These are phyloP conservation scores for Venusia cambrica DNA, from an alignment of 2,888 invertebrate genomes.

Conservation along the genomic window DNA sequence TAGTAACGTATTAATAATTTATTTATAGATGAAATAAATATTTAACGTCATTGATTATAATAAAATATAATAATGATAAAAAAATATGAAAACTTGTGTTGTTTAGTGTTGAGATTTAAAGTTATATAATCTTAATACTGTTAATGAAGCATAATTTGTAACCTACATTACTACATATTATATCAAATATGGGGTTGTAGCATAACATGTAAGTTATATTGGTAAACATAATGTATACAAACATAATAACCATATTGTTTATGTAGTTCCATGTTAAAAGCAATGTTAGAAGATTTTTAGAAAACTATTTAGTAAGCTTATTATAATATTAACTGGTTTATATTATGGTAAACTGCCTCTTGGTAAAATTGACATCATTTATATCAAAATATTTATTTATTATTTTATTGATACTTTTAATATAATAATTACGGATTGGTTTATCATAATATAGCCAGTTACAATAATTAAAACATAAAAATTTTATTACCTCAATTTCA, in stretches of 20 bases:
- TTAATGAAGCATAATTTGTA: constrained; percentile 19
- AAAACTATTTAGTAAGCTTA: constrained; percentile 49
- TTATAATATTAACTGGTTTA: constrained; percentile 44
- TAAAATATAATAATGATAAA: constrained; percentile 7
- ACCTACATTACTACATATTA: constrained; percentile 17
- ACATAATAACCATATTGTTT: constrained; percentile 44
- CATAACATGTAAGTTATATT: constrained; percentile 40
- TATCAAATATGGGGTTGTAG: constrained; percentile 44
- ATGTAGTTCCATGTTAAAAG: constrained; percentile 54
- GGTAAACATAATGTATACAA: constrained; percentile 33
- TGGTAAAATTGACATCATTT: background rate
- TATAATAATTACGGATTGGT: background rate
- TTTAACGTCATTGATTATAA: constrained; percentile 1
- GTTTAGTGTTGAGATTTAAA: constrained; percentile 29
- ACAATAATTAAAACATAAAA: constrained; percentile 37
- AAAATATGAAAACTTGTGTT: constrained; percentile 18
- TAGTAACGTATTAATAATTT: constrained; percentile 24
- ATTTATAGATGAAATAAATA: no score
- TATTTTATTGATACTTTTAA: background rate
- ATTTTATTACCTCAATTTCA: constrained; percentile 24
- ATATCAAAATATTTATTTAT: no score
- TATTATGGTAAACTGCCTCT: constrained; percentile 28
- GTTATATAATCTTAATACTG: constrained; percentile 21
- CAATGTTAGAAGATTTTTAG: constrained; percentile 54
- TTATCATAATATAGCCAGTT: constrained; percentile 23